Percentiles rank a stretch among this genome's conserved stretches.
Evolutionary conservation across 2,888 invertebrate species (phyloP).

Genomic region (Xylota segnis): DNA sequence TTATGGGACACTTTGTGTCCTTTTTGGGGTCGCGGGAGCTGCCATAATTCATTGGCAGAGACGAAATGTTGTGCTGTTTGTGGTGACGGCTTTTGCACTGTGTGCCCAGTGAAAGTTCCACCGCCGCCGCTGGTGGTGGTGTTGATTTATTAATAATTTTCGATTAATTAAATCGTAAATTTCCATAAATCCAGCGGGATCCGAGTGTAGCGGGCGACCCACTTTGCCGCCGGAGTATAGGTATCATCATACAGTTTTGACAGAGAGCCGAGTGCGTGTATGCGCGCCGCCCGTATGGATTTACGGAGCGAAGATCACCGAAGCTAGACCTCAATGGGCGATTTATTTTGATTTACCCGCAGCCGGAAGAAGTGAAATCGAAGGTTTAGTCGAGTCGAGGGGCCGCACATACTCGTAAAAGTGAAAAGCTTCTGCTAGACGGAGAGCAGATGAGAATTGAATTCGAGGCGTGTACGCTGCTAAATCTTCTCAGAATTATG

Average conservation of each 20-base stretch:
- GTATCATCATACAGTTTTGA: slow-evolving; percentile 70
- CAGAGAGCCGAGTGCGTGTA: slow-evolving; percentile 45
- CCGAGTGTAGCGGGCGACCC: slow-evolving; percentile 48
- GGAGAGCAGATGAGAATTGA: slow-evolving; percentile 26
- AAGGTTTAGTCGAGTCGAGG: slow-evolving; percentile 31
- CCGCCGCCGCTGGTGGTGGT: not conserved
- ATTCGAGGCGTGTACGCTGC: slow-evolving; percentile 37
- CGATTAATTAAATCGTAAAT: slow-evolving; percentile 76
- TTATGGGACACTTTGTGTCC: slow-evolving; percentile 67
- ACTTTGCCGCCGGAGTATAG: slow-evolving; percentile 60
- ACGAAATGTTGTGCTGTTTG: slow-evolving; percentile 58
- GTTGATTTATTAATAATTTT: slow-evolving; percentile 76
- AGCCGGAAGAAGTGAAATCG: slow-evolving; percentile 68
- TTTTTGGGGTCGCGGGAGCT: slow-evolving; percentile 14
- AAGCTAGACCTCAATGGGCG: slow-evolving; percentile 52
- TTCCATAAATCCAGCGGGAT: slow-evolving; percentile 66
- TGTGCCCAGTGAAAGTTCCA: slow-evolving; percentile 57
- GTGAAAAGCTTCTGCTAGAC: slow-evolving; percentile 9
- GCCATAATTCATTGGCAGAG: slow-evolving; percentile 61
- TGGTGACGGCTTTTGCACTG: slow-evolving; percentile 32
- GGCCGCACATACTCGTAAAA: not conserved
- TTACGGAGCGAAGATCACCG: slow-evolving; percentile 12
- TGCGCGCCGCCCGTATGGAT: slow-evolving; percentile 28
- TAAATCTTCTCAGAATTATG: slow-evolving; percentile 41
- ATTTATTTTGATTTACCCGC: slow-evolving; percentile 74